Percentiles rank a stretch among this genome's conserved stretches.
Evolutionary conservation across 2,113 vertebrate species (phyloP).

Genomic region (Caranx melampygus): DNA sequence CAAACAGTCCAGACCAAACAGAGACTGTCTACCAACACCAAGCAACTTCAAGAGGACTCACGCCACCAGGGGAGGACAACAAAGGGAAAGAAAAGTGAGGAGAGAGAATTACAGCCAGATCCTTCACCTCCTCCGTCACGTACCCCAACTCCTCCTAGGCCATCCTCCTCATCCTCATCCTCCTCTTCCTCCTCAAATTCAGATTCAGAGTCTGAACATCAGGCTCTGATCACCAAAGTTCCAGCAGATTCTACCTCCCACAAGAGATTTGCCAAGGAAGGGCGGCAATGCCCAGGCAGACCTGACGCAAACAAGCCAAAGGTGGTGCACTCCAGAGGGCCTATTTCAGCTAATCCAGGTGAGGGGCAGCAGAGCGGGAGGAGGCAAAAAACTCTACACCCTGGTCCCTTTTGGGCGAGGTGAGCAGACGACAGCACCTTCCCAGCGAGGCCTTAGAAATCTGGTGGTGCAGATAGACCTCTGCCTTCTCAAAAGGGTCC

Average conservation of each 20-base stretch:
- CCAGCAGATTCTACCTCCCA: slow-evolving; percentile 80
- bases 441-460: slow-evolving; percentile 89
- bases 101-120: slow-evolving; percentile 73
- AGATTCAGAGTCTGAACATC: slow-evolving; percentile 87
- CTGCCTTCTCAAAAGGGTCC: slow-evolving; percentile 92
- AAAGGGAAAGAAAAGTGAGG: slow-evolving; percentile 61
- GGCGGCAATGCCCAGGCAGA: slow-evolving; percentile 62
- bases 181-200: slow-evolving; percentile 85
- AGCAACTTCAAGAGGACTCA: slow-evolving; percentile 31
- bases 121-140: slow-evolving; percentile 78
- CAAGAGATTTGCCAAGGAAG: slow-evolving; percentile 73
- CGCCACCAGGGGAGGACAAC: slow-evolving; percentile 43
- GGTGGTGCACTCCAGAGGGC: slow-evolving; percentile 33
- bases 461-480: slow-evolving; percentile 98
- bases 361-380: slow-evolving; percentile 86
- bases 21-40: slow-evolving; percentile 35
- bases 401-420: slow-evolving; percentile 95
- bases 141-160: slow-evolving; percentile 73
- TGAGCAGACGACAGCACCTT: slow-evolving; percentile 84
- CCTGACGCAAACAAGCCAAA: slow-evolving; percentile 78
- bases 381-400: slow-evolving; percentile 92
- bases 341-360: slow-evolving; percentile 76
- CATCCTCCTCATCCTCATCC: slow-evolving; percentile 76
- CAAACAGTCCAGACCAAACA: slow-evolving; percentile 62
- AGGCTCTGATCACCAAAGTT: slow-evolving; percentile 80